Conservation (phyloP, 92 coral and sea anemone genomes). For the Phenganax stokvisi region DNA sequence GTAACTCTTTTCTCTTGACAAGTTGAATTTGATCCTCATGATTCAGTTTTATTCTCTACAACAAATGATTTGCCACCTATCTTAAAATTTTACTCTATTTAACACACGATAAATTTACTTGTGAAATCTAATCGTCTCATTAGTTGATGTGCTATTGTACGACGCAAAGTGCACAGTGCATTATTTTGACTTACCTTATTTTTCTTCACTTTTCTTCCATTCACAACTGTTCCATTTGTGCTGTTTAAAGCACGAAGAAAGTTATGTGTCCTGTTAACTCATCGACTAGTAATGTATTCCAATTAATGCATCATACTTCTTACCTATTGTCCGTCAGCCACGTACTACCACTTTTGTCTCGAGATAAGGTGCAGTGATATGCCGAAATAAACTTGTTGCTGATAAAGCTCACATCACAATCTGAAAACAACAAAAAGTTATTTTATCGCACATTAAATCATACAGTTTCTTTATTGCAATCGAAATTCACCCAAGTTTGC, state of each 20-base stretch:
- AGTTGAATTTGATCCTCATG: constrained; percentile 78
- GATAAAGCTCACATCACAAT: constrained; percentile 64
- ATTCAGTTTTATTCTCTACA: constrained; percentile 59
- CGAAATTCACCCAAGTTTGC: neutral
- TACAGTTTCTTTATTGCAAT: neutral
- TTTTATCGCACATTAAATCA: neutral
- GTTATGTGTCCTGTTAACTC: neutral
- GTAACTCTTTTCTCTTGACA: constrained; percentile 69
- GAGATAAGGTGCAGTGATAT: constrained; percentile 59
- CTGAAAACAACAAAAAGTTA: constrained; percentile 33
- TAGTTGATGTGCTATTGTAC: neutral
- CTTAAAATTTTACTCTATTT: neutral
- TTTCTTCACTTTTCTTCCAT: constrained; percentile 69
- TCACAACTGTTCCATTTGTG: constrained; percentile 86
- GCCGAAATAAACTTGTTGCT: constrained; percentile 65
- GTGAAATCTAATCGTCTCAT: neutral
- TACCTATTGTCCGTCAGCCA: constrained; percentile 89
- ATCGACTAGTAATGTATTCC: neutral
- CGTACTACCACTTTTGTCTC: constrained; percentile 59
- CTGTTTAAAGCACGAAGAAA: constrained; percentile 39
- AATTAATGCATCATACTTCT: neutral
- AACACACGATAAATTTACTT: neutral
- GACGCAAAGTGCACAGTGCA: neutral
- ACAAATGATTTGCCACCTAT: neutral
- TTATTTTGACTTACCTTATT: constrained; percentile 53